These are phyloP conservation scores for Pseudorhombus dupliciocellatus DNA, from an alignment of 2,113 vertebrate species.

Conservation along the genomic window DNA sequence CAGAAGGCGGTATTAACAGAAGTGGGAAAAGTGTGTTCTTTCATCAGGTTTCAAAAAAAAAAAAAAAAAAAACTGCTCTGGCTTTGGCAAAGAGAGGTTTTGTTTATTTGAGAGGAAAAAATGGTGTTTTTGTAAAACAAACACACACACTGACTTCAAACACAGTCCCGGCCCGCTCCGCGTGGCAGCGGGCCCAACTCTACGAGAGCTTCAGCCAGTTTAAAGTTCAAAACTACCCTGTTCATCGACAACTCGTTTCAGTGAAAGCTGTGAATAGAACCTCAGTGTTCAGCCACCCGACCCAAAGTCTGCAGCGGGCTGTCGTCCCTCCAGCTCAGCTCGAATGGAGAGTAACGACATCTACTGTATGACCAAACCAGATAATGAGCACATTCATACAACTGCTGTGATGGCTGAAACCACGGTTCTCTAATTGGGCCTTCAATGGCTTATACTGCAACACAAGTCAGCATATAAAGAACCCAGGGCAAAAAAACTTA, in stretches of 20 bases:
- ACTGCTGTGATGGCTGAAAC: conserved; percentile 32
- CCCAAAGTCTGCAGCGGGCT: conserved; percentile 29
- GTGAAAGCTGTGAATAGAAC: conserved; percentile 43
- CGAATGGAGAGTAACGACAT: conserved; percentile 45
- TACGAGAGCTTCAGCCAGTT: conserved; percentile 12
- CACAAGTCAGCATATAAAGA: conserved; percentile 29
- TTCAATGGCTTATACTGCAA: conserved; percentile 36
- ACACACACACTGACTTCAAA: conserved; percentile 34
- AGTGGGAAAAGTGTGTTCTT: conserved; percentile 32
- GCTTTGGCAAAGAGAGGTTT: conserved; percentile 25
- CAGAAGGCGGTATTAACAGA: conserved; percentile 23
- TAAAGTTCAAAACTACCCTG: conserved; percentile 36
- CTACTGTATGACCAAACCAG: conserved; percentile 40
- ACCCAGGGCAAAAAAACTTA: background rate
- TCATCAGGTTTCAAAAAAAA: conserved; percentile 24
- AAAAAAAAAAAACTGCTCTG: conserved; percentile 10
- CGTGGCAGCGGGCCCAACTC: conserved; percentile 5
- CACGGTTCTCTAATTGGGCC: conserved; percentile 56
- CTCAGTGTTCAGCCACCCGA: conserved; percentile 43
- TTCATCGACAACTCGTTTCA: conserved; percentile 39
- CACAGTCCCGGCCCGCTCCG: background rate
- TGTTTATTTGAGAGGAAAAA: conserved; percentile 24
- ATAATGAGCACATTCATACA: conserved; percentile 66
- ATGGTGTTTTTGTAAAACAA: conserved; percentile 37
- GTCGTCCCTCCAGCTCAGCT: conserved; percentile 32